A percentile compares a stretch with the other conserved stretches of the same genome.
Conservation (phyloP, 2,113 vertebrate species). For the Tyto alba region DNA sequence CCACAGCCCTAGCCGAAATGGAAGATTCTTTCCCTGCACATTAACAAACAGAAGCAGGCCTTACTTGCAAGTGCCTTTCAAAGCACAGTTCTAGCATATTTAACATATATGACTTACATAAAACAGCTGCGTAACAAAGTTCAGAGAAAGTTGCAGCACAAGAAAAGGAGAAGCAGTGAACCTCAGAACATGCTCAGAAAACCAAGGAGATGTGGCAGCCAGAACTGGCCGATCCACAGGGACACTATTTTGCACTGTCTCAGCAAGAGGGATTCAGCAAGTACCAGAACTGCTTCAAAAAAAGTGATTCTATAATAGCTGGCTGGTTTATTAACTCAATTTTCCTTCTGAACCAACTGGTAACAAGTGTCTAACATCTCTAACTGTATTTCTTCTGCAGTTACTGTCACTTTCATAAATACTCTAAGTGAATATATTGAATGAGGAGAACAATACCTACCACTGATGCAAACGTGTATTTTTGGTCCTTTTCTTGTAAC, state of each 20-base stretch:
- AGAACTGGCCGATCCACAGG: not conserved
- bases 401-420: not conserved
- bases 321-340: not conserved
- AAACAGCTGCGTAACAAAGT: not conserved
- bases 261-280: not conserved
- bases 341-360: not conserved
- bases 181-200: not conserved
- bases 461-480: conserved; percentile 88
- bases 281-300: not conserved
- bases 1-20: not conserved
- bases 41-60: not conserved
- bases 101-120: not conserved
- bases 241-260: not conserved
- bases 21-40: not conserved
- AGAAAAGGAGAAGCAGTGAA: not conserved
- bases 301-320: not conserved
- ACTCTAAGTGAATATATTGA: not conserved
- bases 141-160: not conserved
- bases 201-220: not conserved
- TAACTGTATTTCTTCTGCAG: not conserved
- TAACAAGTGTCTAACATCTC: not conserved
- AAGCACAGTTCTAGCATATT: not conserved
- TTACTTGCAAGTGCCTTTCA: not conserved
- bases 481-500: conserved; percentile 96
- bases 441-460: conserved; percentile 68